Evolutionary conservation across 2,888 invertebrate genomes (phyloP).

Genomic region (Heliconius cydno): DNA sequence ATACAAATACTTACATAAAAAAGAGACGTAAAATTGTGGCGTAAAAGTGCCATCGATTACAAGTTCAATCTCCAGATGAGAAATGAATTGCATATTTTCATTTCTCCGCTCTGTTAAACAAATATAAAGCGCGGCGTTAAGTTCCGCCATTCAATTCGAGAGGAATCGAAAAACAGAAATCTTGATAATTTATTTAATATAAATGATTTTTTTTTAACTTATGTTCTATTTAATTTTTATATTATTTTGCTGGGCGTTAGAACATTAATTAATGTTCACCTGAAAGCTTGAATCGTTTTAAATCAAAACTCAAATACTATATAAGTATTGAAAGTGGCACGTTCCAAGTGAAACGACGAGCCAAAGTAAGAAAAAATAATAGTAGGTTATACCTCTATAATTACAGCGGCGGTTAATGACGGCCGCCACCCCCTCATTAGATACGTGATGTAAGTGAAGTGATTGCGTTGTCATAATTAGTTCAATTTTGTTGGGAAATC

Average conservation of each 20-base stretch:
- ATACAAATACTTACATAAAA: not conserved
- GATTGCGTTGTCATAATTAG: constrained; percentile 29
- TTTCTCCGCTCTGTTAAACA: not conserved
- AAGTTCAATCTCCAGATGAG: not conserved
- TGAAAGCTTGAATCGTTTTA: no score
- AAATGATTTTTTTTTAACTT: no score
- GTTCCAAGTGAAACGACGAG: constrained; percentile 32
- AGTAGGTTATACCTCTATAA: constrained; percentile 26
- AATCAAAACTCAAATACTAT: not conserved
- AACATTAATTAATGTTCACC: no score
- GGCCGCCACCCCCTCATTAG: constrained; percentile 34
- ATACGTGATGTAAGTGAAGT: constrained; percentile 26
- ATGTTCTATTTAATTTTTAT: no score
- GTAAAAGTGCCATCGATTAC: accelerated
- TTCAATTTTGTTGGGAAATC: constrained; percentile 28
- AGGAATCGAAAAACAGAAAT: no score
- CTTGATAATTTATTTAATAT: no score
- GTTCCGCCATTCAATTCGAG: no score
- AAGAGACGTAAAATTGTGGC: not conserved
- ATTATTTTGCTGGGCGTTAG: no score
- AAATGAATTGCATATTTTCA: not conserved
- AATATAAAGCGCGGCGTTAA: not conserved
- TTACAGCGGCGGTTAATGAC: constrained; percentile 34
- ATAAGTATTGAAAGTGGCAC: constrained; percentile 13
- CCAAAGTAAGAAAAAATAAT: constrained; percentile 28